Base-by-base conservation (phyloP, 2,888 invertebrate species). In the Pedicia rivosa region DNA sequence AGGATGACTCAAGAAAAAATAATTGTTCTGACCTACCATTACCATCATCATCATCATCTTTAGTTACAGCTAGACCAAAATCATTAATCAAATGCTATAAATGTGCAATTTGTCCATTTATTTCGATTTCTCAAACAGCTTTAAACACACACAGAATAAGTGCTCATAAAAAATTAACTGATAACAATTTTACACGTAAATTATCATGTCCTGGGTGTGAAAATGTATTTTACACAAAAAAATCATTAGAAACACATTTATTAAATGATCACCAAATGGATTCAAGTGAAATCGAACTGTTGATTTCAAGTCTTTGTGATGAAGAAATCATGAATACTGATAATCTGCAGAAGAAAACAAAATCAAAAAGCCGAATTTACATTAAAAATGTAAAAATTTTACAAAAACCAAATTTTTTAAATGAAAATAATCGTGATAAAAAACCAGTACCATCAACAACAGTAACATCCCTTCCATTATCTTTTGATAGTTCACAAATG, bases 261-360 rank as follows among this genome's bases (percentile, higher is more conserved):
- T 64, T 71, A 16, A 68, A 71, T 47, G 78, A 79, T 51, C 79
- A 80, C 51, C 70, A 72, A 54, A 73, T 79, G 63, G 66, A 63
- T 24, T 63, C 66, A 38, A 65, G 66, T 45, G 75, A 77, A 49
- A 58, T 73, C 2, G 65, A 65, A 43, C 65, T 66, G 53, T 66
- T 76, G 54, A 5, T 35, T 4, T 26, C 25, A 14, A 25, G 25
- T 26, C n/a, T 25, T 12, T 1, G 25, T 7, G 25, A 35, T 16
- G n/a, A n/a, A n/a, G n/a, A 12, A 9, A n/a, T 16, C n/a, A 12
- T 17, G n/a, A 12, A 3, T 13, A 12, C 13, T 5, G 8, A 14
- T 20, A 17, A 13, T 13, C 17, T 9, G 32, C 6, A 7, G 32
- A 32, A 2, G 4, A 17, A 2, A 35, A 35, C 12, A 13, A 26